These are phyloP conservation scores for Sminthopsis crassicaudata DNA, from an alignment of 2,113 vertebrate species.

Conservation along the genomic window DNA sequence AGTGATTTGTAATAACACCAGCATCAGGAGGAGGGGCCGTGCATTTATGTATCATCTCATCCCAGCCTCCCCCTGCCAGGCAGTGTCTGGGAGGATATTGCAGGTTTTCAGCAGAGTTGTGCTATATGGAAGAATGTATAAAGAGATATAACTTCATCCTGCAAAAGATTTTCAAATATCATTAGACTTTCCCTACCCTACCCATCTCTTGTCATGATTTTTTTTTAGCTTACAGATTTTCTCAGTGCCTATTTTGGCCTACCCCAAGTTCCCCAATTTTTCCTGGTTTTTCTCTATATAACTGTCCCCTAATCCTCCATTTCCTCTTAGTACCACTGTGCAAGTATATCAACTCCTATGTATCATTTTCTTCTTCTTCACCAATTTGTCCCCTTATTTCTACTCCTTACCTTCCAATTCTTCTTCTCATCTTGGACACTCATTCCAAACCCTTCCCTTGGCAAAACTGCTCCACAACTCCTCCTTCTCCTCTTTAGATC, in stretches of 20 bases:
- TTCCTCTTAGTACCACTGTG: neutral
- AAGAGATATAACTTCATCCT: neutral
- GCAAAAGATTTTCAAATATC: neutral
- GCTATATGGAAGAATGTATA: neutral
- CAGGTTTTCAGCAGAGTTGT: neutral
- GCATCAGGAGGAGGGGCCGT: neutral
- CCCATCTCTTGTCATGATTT: neutral
- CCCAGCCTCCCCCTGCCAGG: neutral
- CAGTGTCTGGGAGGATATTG: neutral
- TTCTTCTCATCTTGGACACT: neutral
- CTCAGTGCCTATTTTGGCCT: neutral
- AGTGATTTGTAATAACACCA: neutral
- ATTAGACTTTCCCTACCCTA: neutral
- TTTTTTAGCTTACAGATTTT: neutral
- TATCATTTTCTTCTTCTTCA: neutral
- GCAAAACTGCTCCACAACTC: neutral
- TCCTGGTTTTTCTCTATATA: neutral
- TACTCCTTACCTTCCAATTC: neutral
- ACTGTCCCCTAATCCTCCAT: neutral
- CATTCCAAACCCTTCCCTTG: neutral
- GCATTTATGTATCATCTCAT: rapidly evolving
- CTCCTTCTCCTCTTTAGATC: neutral
- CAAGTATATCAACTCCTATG: neutral
- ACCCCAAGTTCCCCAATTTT: neutral
- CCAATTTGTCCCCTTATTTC: neutral